Conservation (phyloP, 2,888 invertebrate genomes). For the Ormia ochracea region DNA sequence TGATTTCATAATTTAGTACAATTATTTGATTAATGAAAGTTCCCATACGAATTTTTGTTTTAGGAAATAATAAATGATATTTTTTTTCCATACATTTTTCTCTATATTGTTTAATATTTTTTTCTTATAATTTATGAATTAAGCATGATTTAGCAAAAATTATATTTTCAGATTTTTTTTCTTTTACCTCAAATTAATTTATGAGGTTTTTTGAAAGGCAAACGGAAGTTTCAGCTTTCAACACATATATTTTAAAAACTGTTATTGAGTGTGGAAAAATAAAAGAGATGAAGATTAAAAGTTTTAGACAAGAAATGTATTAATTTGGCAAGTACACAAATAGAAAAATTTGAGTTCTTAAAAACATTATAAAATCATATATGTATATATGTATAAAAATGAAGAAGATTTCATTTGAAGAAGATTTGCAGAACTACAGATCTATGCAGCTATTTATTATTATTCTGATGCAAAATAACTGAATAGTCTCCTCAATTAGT, state of each 20-base stretch:
- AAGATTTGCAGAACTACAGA: too few relatives aligned
- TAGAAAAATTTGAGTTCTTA: background rate
- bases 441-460: too few relatives aligned
- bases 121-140: conserved; percentile 19
- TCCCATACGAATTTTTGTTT: background rate
- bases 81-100: background rate
- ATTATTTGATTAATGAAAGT: conserved; percentile 7
- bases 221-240: conserved; percentile 31
- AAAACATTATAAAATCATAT: too few relatives aligned
- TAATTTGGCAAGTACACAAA: background rate
- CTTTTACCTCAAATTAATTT: background rate
- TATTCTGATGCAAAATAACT: too few relatives aligned
- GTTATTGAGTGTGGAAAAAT: background rate
- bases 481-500: too few relatives aligned
- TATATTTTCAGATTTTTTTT: background rate
- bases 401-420: too few relatives aligned
- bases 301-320: background rate
- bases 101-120: background rate
- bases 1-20: background rate
- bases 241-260: background rate
- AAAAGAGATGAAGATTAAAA: background rate
- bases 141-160: conserved; percentile 31
- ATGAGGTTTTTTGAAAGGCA: background rate
- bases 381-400: too few relatives aligned
- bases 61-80: background rate